Conservation (phyloP, 2,888 invertebrate genomes). For the Eupithecia pulchellata region DNA sequence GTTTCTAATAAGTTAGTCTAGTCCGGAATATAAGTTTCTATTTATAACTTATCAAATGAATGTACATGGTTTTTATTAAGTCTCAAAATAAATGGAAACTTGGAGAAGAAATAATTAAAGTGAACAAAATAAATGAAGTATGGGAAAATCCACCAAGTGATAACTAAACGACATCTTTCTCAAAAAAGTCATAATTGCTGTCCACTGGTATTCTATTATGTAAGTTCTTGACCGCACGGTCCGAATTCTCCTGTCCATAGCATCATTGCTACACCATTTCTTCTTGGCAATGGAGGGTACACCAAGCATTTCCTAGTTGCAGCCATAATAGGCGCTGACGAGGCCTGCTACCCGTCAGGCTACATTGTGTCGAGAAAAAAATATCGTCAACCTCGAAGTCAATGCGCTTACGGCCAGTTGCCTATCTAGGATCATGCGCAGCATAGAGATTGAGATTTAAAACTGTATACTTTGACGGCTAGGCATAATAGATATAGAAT, state of each 20-base stretch:
- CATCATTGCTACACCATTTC: conserved; percentile 65
- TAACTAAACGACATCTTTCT: too few relatives aligned
- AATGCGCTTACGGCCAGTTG: conserved; percentile 34
- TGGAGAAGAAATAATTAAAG: too few relatives aligned
- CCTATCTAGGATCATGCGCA: conserved; percentile 7
- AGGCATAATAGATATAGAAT: not conserved
- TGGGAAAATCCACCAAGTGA: too few relatives aligned
- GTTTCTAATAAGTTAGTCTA: not conserved
- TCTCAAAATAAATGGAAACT: too few relatives aligned
- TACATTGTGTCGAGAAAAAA: conserved; percentile 54
- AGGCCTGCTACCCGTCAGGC: conserved; percentile 51
- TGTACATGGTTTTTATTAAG: too few relatives aligned
- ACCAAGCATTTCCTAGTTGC: conserved; percentile 65
- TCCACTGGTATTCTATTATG: conserved; percentile 7
- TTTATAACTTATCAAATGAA: not conserved
- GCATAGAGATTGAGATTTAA: conserved; percentile 1
- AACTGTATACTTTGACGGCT: conserved; percentile 3
- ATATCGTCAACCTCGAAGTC: conserved; percentile 50
- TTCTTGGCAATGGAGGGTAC: conserved; percentile 72
- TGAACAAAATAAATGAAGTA: too few relatives aligned
- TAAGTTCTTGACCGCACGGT: conserved; percentile 39
- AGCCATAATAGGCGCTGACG: conserved; percentile 60
- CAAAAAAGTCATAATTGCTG: not conserved
- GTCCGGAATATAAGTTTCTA: not conserved
- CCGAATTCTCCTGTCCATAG: conserved; percentile 28